Percentiles rank a stretch among this genome's conserved stretches.
These are phyloP conservation scores for Aleadryas rufinucha DNA, from an alignment of 2,113 vertebrate species.

Conservation along the genomic window DNA sequence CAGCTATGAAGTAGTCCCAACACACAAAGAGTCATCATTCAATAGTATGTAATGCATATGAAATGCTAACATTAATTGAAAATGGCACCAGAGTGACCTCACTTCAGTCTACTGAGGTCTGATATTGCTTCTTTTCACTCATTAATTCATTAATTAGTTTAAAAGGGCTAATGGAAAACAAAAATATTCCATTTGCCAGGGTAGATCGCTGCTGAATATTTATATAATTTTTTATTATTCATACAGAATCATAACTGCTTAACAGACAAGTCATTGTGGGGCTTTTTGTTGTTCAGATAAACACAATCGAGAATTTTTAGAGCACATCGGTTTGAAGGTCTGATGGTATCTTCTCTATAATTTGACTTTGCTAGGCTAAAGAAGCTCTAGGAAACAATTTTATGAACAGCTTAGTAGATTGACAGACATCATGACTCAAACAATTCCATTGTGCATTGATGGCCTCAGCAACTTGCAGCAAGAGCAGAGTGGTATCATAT, in stretches of 20 bases:
- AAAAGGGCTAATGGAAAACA: slow-evolving; percentile 64
- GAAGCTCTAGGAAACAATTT: not conserved
- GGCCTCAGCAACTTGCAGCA: not conserved
- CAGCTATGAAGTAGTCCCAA: not conserved
- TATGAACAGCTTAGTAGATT: not conserved
- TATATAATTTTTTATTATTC: slow-evolving; percentile 61
- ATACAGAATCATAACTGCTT: not conserved
- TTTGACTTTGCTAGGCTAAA: not conserved
- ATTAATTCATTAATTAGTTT: slow-evolving; percentile 68
- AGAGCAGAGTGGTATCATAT: not conserved
- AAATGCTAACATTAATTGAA: slow-evolving; percentile 55
- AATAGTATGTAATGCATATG: slow-evolving; percentile 23
- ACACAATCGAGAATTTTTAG: not conserved
- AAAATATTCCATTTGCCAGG: slow-evolving; percentile 64
- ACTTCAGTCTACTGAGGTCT: slow-evolving; percentile 49
- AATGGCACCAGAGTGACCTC: slow-evolving; percentile 36
- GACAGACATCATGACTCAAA: not conserved
- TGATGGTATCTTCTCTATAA: not conserved
- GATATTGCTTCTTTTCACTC: slow-evolving; percentile 49
- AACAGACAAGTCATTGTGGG: slow-evolving; percentile 4
- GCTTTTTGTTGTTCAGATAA: not conserved
- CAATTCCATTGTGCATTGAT: not conserved
- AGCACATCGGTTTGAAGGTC: not conserved
- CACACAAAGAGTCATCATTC: slow-evolving; percentile 29
- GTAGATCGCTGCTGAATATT: slow-evolving; percentile 30